Base-by-base conservation (phyloP, 2,888 invertebrate species). In the Aspidiotus destructor region DNA sequence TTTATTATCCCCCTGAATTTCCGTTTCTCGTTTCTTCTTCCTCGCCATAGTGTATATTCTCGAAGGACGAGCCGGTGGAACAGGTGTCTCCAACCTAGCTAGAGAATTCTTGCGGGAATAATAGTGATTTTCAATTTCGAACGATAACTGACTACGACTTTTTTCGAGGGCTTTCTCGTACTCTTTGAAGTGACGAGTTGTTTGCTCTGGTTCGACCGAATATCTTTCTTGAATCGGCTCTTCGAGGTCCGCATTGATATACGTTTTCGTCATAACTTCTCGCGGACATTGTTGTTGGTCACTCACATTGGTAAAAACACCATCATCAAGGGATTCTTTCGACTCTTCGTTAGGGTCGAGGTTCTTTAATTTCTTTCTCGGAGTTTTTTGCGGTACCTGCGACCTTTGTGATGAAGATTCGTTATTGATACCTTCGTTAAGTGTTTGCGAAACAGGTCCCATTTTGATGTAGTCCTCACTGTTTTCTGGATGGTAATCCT, bases 41-140 rank as follows among this genome's bases (percentile, higher is more conserved):
- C 62, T 40, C 8, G 69, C 53, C 17, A 52, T n/a, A 9, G 62
- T 75, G 16, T 58, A 28, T 10, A n/a, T 55, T n/a, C 67, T 41
- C 42, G 57, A 58, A 40, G 67, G 67, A 72, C 78, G 75, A 74
- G 40, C 16, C 10, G 69, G 69, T 10, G 69, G 69, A 8, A 69
- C 77, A 74, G 74, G 73, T 52, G 76, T 75, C 65, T 84, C 84
- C 76, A 87, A 82, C 67, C 85, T 81, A 41, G 85, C 82, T 64
- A 87, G 79, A 11, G 85, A 82, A 76, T 87, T 89, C 48, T 72
- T 74, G 8, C 85, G 85, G 70, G 82, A 82, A 60, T 71, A 69
- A 16, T 60, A 69, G 16, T 68, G 53, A 54, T 68, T 68, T 54
- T 62, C 52, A 11, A 58, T 28, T 54, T 63, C 69, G 13, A 63